A percentile compares a stretch with the other conserved stretches of the same genome.
These are phyloP conservation scores for Cyclophora albipunctata DNA, from an alignment of 2,888 invertebrate genomes.

Conservation along the genomic window DNA sequence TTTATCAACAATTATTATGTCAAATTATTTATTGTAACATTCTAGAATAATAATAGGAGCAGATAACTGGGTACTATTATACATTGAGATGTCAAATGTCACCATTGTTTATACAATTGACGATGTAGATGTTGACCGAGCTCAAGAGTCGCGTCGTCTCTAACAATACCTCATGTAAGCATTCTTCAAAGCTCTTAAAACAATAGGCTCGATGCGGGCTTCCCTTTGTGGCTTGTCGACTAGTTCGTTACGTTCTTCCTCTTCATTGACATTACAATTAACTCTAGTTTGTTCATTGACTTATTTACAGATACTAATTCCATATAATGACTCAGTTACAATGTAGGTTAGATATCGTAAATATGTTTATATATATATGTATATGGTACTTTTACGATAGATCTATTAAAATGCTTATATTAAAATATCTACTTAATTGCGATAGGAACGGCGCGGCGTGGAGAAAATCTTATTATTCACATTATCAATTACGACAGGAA, in stretches of 20 bases:
- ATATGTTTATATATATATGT: no score
- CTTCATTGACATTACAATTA: slow-evolving; percentile 46
- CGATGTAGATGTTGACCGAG: slow-evolving; percentile 20
- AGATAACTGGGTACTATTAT: slow-evolving; percentile 6
- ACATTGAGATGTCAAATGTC: slow-evolving; percentile 17
- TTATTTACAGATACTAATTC: background rate
- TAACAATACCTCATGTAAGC: slow-evolving; percentile 22
- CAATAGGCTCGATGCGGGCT: slow-evolving; percentile 64
- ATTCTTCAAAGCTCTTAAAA: slow-evolving; percentile 46
- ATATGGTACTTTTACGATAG: no score
- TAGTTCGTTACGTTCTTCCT: slow-evolving; percentile 29
- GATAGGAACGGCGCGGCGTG: no score
- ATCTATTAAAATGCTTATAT: no score
- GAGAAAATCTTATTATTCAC: slow-evolving; percentile 15
- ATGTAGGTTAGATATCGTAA: no score
- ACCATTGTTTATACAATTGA: slow-evolving; percentile 19
- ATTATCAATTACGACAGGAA: slow-evolving; percentile 28
- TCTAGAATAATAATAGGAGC: slow-evolving; percentile 3
- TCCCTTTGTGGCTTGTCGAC: slow-evolving; percentile 32
- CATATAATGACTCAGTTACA: no score
- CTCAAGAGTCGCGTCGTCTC: slow-evolving; percentile 24
- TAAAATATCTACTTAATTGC: no score
- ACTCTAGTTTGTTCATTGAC: slow-evolving; percentile 37
- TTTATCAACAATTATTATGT: slow-evolving; percentile 1
- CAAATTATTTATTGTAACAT: slow-evolving; percentile 4